Evolutionary conservation across 53 echinoderm and acorn worm species (phyloP), one percentile per base, ranked within the genome.

Genomic region (Echinarachnius parma): DNA sequence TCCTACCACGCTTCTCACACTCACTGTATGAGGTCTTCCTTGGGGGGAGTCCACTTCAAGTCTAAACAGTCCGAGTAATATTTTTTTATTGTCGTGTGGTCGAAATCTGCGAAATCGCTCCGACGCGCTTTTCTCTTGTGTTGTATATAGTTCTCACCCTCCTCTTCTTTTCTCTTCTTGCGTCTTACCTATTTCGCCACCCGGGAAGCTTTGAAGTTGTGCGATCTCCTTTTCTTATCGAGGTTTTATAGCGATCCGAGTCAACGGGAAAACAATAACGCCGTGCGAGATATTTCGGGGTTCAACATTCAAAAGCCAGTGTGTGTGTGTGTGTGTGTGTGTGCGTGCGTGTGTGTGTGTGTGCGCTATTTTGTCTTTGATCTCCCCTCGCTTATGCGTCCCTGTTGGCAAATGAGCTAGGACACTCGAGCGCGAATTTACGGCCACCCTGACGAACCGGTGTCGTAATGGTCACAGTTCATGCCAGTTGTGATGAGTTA

Each of bases 231-330:
- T 72, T 56, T 72, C 68, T 68, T 68, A 68, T 68, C 55, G 74
- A n/a, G n/a, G 27, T 57, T 72, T 72, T 72, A 72, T 72, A 35
- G 74, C 55, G n/a, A 72, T 57, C 56, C 42, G 74, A 72, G 74
- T 56, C 56, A 55, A 72, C 55, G 26, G 39, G 57, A 72, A 72
- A 72, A 72, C 74, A 72, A 72, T 72, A 72, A 72, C 74, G 74
- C 56, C 19, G 37, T 55, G 28, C n/a, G 30, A 36, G n/a, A 39
- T 37, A 72, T 56, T 28, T 26, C 37, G 25, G 23, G 18, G 27
- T 37, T 72, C 72, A 42, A n/a, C n/a, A n/a, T n/a, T n/a, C n/a
- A n/a, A n/a, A n/a, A n/a, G n/a, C n/a, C n/a, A n/a, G n/a, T n/a
- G n/a, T n/a, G n/a, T n/a, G n/a, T n/a, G n/a, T n/a, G n/a, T n/a